Conservation (phyloP, 35 echinoderm and acorn worm species). For the Amphiura filiformis region DNA sequence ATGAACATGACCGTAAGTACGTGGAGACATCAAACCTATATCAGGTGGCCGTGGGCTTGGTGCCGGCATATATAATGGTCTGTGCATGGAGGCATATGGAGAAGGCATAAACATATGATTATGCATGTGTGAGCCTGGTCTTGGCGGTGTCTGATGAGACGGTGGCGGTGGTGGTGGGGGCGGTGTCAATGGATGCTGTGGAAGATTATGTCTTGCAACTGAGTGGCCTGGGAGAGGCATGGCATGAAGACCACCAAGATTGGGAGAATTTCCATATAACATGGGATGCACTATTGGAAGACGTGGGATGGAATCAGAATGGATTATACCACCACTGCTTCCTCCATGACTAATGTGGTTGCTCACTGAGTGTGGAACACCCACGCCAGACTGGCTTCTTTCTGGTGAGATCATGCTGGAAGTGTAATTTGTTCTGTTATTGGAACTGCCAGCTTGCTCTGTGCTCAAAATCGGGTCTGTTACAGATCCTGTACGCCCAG, state of each 20-base stretch:
- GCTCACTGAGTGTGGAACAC: neutral
- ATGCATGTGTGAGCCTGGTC: slow-evolving; percentile 47
- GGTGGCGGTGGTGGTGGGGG: slow-evolving; percentile 55
- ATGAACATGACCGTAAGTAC: slow-evolving; percentile 79
- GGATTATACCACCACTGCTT: slow-evolving; percentile 14
- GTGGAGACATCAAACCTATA: slow-evolving; percentile 71
- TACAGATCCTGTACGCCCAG: neutral
- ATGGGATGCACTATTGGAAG: slow-evolving; percentile 59
- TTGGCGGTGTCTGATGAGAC: slow-evolving; percentile 23
- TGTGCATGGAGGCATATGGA: slow-evolving; percentile 73
- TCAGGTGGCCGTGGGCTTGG: slow-evolving; percentile 61
- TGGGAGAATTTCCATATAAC: slow-evolving; percentile 57
- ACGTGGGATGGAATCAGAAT: slow-evolving; percentile 32
- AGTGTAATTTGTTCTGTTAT: neutral
- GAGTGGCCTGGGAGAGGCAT: slow-evolving; percentile 35
- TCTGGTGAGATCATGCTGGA: neutral
- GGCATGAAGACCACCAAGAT: slow-evolving; percentile 43
- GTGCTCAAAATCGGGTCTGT: neutral
- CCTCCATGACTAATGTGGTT: neutral
- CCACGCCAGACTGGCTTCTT: neutral
- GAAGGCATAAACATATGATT: slow-evolving; percentile 71
- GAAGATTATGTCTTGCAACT: slow-evolving; percentile 33
- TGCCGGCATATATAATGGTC: slow-evolving; percentile 77
- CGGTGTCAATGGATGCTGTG: slow-evolving; percentile 18
- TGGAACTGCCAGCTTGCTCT: neutral